These are phyloP conservation scores for Shinisaurus crocodilurus DNA, from an alignment of 2,113 vertebrate genomes.

Conservation along the genomic window DNA sequence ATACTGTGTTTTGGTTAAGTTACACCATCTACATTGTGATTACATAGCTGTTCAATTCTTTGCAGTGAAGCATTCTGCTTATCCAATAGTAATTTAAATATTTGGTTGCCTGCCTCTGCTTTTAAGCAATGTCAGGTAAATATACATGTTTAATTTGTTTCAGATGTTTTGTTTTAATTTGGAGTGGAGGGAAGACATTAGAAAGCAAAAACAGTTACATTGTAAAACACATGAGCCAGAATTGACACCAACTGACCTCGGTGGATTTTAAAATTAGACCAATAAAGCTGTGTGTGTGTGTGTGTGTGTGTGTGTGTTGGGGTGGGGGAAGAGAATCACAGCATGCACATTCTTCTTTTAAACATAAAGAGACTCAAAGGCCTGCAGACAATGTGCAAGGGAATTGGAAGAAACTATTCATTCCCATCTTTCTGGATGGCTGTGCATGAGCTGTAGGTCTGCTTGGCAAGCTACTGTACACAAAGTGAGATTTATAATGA, in stretches of 20 bases:
- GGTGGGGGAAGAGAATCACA: background rate
- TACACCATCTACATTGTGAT: background rate
- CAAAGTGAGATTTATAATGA: constrained; percentile 4
- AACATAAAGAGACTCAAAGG: background rate
- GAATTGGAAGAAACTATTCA: background rate
- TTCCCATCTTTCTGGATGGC: background rate
- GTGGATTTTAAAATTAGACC: constrained; percentile 18
- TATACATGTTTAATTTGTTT: constrained; percentile 13
- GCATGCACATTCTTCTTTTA: background rate
- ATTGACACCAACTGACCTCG: background rate
- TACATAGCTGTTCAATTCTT: constrained; percentile 10
- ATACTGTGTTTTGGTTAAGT: background rate
- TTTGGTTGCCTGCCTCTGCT: constrained; percentile 15
- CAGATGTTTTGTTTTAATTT: constrained; percentile 8
- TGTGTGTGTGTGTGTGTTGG: background rate
- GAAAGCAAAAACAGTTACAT: background rate
- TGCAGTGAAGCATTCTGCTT: background rate
- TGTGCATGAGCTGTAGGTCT: background rate
- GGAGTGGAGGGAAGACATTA: background rate
- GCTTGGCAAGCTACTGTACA: background rate
- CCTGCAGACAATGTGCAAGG: background rate
- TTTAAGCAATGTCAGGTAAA: constrained; percentile 6
- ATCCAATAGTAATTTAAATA: constrained; percentile 25
- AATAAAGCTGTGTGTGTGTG: background rate
- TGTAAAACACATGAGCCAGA: background rate